Evolutionary conservation across 2,888 invertebrate species (phyloP).

Genomic region (Drosophila planitibia): DNA sequence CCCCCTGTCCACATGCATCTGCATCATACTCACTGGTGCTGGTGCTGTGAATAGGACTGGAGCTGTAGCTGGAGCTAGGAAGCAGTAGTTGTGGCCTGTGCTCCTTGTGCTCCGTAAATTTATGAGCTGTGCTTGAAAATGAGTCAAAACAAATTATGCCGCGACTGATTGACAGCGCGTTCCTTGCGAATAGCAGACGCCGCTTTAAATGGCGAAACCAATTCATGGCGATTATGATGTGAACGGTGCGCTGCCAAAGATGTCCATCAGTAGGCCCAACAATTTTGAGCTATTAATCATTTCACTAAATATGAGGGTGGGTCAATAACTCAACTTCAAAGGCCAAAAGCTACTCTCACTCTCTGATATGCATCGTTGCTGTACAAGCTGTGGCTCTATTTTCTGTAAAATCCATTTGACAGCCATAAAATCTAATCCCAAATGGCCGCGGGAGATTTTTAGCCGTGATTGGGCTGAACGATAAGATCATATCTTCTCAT

Average conservation of each 20-base stretch:
- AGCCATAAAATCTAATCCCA: slow-evolving; percentile 25
- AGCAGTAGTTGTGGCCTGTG: slow-evolving; percentile 14
- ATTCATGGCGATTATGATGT: slow-evolving; percentile 70
- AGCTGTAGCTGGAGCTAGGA: slow-evolving; percentile 13
- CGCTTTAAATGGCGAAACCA: slow-evolving; percentile 15
- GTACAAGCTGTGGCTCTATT: slow-evolving; percentile 20
- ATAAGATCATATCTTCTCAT: background rate
- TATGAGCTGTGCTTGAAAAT: slow-evolving; percentile 80
- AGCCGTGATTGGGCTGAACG: background rate
- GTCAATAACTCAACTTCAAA: slow-evolving; percentile 30
- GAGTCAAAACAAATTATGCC: slow-evolving; percentile 82
- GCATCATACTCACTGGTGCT: slow-evolving; percentile 33
- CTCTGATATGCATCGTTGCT: slow-evolving; percentile 35
- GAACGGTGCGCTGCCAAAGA: slow-evolving; percentile 61
- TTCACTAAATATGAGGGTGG: slow-evolving; percentile 63
- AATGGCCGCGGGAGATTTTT: background rate
- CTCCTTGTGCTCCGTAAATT: slow-evolving; percentile 55
- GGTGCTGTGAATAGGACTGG: background rate
- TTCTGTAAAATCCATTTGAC: slow-evolving; percentile 41
- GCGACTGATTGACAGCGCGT: slow-evolving; percentile 66
- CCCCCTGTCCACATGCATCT: slow-evolving; percentile 37
- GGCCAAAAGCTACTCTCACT: slow-evolving; percentile 36
- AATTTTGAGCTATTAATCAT: slow-evolving; percentile 75
- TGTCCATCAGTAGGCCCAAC: slow-evolving; percentile 65
- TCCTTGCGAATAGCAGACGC: slow-evolving; percentile 35